Evolutionary conservation across 2,888 invertebrate genomes (phyloP).

Genomic region (Oscheius myriophilus): DNA sequence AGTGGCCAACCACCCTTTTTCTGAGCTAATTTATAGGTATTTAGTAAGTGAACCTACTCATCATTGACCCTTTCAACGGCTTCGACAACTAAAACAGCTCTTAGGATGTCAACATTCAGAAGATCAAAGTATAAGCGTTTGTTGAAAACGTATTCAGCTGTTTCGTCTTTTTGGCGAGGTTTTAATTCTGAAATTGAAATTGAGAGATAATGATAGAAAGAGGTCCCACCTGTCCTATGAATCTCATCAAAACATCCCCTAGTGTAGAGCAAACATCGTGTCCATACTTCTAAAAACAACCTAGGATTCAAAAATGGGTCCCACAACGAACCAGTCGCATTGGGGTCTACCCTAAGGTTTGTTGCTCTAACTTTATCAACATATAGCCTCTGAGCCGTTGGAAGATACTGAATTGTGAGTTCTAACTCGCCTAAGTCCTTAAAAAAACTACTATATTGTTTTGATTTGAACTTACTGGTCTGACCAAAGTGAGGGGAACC

Average conservation of each 20-base stretch:
- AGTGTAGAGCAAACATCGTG: constrained; percentile 8
- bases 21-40: background rate
- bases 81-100: constrained; percentile 19
- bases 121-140: constrained; percentile 28
- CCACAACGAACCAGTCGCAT: background rate
- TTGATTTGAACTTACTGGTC: constrained; percentile 31
- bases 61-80: constrained; percentile 12
- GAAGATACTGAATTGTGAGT: constrained; percentile 42
- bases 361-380: constrained; percentile 38
- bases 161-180: constrained; percentile 13
- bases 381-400: constrained; percentile 37
- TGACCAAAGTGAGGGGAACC: constrained; percentile 36
- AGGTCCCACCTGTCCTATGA: constrained; percentile 23
- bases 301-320: background rate
- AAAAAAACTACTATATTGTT: background rate
- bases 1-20: constrained; percentile 17
- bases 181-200: constrained; percentile 16
- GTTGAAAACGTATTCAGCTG: constrained; percentile 3
- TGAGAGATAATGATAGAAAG: background rate
- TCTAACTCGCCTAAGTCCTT: constrained; percentile 50
- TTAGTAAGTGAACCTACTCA: constrained; percentile 7
- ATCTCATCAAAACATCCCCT: constrained; percentile 15
- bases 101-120: constrained; percentile 4
- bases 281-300: constrained; percentile 10
- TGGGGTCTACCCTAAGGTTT: constrained; percentile 33